Evolutionary conservation across 1,140 invertebrate genomes (phyloP).

Genomic region (Proales similis): DNA sequence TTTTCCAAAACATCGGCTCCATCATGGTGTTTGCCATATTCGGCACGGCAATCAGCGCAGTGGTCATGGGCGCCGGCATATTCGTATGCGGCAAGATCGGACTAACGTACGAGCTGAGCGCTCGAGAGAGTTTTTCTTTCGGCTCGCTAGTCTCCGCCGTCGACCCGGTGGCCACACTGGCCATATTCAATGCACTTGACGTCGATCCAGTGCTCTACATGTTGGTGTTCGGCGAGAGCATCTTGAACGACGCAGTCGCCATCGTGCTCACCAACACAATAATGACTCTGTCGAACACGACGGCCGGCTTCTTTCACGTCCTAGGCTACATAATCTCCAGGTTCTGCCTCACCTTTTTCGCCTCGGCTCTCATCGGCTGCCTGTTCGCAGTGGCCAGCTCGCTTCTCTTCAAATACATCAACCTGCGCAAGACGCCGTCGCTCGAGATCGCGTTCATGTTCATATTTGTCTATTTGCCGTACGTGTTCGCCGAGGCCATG

Average conservation of each 20-base stretch:
- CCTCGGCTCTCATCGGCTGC: constrained; percentile 91
- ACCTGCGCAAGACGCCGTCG: constrained; percentile 91
- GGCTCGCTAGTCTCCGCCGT: constrained; percentile 96
- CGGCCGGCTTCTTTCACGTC: constrained; percentile 6
- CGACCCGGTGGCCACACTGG: constrained; percentile 86
- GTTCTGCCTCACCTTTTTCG: constrained; percentile 96
- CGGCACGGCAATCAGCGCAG: constrained; percentile 86
- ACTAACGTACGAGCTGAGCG: constrained; percentile 76
- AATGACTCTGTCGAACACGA: constrained; percentile 3
- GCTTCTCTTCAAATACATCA: constrained; percentile 77
- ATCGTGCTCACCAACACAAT: constrained; percentile 78
- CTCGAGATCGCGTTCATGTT: constrained; percentile 96
- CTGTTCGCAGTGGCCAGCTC: constrained; percentile 80
- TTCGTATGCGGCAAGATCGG: constrained; percentile 54
- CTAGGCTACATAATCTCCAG: constrained; percentile 47
- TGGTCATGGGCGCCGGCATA: constrained; percentile 42
- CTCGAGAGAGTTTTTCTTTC: constrained; percentile 96
- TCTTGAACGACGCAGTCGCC: constrained; percentile 93
- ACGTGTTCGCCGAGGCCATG: constrained; percentile 91
- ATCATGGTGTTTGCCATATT: constrained; percentile 84
- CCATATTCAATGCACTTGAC: constrained; percentile 93
- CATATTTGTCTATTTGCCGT: constrained; percentile 94
- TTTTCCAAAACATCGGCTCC: constrained; percentile 92
- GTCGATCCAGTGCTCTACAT: constrained; percentile 92
- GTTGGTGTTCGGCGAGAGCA: constrained; percentile 96